A percentile compares a stretch with the other conserved stretches of the same genome.
Conservation (phyloP, 2,113 vertebrate genomes). For the Leucoraja erinaceus region DNA sequence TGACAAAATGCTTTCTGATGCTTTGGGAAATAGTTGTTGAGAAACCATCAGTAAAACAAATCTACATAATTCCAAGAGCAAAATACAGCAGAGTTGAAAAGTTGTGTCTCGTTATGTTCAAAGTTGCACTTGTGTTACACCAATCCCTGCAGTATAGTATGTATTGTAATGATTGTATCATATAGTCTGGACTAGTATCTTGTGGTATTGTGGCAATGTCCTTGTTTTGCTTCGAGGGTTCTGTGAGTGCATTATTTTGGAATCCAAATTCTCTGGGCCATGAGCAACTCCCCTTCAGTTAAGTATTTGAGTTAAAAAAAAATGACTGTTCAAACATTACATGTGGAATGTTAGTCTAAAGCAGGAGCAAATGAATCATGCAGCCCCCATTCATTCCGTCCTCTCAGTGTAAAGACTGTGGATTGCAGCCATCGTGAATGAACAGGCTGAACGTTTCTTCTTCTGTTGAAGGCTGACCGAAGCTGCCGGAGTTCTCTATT, state of each 20-base stretch:
- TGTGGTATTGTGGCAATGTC: background rate
- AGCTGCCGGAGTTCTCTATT: background rate
- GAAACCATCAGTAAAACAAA: background rate
- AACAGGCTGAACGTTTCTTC: background rate
- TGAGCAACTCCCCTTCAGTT: constrained; percentile 17
- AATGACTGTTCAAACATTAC: background rate
- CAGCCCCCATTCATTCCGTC: no score
- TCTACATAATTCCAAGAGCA: background rate
- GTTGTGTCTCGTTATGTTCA: background rate
- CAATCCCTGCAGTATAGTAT: background rate
- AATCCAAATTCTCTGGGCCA: background rate
- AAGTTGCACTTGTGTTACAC: background rate
- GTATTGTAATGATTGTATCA: background rate
- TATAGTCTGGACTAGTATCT: background rate
- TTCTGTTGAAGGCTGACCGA: background rate
- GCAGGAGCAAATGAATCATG: background rate
- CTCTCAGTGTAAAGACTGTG: no score
- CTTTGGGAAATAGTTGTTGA: background rate
- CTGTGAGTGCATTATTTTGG: constrained; percentile 5
- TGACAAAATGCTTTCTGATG: background rate
- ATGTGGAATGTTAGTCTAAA: background rate
- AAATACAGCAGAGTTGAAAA: background rate
- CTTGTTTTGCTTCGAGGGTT: background rate
- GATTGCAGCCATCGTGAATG: background rate
- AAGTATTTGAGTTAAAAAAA: background rate